Conservation (phyloP, 2,888 invertebrate genomes). For the Pocota personata region DNA sequence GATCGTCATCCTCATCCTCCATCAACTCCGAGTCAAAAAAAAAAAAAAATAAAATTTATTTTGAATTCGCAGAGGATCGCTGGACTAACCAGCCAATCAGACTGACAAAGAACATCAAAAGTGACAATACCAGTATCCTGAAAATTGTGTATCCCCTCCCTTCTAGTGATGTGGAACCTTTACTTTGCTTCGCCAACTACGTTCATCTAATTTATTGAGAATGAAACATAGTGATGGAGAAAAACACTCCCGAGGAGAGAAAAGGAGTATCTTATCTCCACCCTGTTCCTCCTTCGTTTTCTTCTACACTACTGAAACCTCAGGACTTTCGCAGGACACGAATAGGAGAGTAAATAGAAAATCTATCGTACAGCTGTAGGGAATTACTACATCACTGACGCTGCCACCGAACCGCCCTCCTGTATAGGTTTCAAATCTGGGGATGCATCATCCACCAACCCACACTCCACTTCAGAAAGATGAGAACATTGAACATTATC, state of each 20-base stretch:
- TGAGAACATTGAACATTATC: constrained; percentile 68
- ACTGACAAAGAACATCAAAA: constrained; percentile 18
- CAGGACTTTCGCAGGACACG: constrained; percentile 29
- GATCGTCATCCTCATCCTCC: background rate
- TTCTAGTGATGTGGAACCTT: background rate
- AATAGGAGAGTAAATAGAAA: constrained; percentile 38
- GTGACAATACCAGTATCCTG: constrained; percentile 23
- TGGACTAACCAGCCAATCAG: background rate
- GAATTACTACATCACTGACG: constrained; percentile 45
- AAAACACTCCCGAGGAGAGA: background rate
- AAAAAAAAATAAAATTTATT: no score
- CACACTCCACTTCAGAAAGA: constrained; percentile 24
- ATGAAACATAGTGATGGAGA: background rate
- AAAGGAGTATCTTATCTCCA: background rate
- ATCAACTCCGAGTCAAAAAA: no score
- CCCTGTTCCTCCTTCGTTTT: background rate
- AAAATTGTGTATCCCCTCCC: background rate
- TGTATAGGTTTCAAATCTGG: constrained; percentile 22
- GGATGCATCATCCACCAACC: background rate
- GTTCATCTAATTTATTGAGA: background rate
- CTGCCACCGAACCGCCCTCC: constrained; percentile 6
- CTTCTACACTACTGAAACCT: background rate
- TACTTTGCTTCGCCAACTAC: background rate
- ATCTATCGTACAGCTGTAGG: constrained; percentile 30
- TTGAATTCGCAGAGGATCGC: background rate